Evolutionary conservation across 2,113 vertebrate species (phyloP), one percentile per base, ranked within the genome.

Genomic region (Pituophis catenifer): DNA sequence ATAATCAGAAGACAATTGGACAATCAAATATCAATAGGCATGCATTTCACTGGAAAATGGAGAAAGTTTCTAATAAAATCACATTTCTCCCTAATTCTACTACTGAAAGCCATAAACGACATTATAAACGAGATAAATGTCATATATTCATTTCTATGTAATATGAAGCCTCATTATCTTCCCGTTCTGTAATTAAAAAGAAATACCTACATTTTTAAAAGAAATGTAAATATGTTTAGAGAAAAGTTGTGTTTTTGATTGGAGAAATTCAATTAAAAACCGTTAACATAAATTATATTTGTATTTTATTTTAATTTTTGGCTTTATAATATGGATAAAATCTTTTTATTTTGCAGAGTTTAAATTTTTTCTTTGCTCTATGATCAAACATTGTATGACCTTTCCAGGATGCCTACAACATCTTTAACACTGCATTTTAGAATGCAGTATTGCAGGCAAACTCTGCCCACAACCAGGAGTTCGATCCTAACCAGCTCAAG

Each of bases 141-240:
- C 33, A 92, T n/a, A 62, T 26, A 65, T 11, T 29, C 62, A 29
- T 55, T 85, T 75, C 87, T 17, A 75, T 89, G 33, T 85, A 81
- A 93, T 85, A 58, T 38, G 85, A 85, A 88, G 92, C 88, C 85
- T 93, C 81, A 89, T 85, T 93, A 90, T 93, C 54, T 88, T 29
- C 23, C 92, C 50, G 54, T 81, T 91, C 3, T 9, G 38, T 8
- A 88, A 88, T 90, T n/a, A 89, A 89, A 54, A 23, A 0, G 29
- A 91, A 54, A 91, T 33, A 88, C 88, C 57, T 62, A 38, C 2
- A 12, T 93, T 86, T n/a, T 62, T 11, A 3, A 11, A 26, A 89
- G 89, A 57, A 55, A 75, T 55, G 50, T 89, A 81, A 89, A 33
- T 75, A 55, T 48, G 58, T 53, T 29, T 44, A 90, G 52, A 44